Evolutionary conservation across 2,113 vertebrate genomes (phyloP).

Genomic region (Bubo scandiacus): DNA sequence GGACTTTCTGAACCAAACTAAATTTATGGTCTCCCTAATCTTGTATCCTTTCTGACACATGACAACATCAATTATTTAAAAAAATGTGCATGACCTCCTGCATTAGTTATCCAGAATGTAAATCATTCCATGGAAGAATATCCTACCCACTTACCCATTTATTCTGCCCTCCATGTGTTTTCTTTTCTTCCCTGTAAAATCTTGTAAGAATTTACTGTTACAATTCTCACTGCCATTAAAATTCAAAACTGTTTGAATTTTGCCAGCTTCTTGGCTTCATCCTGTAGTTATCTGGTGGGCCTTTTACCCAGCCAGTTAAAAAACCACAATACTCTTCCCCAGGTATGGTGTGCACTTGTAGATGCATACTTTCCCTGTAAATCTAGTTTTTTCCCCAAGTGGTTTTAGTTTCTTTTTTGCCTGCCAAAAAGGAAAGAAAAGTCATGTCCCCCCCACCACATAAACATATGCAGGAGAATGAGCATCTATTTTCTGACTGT

Average conservation of each 20-base stretch:
- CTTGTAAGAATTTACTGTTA: neutral
- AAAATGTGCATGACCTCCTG: neutral
- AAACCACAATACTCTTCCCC: neutral
- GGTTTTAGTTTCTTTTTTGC: neutral
- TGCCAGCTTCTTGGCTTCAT: neutral
- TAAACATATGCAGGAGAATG: conserved; percentile 22
- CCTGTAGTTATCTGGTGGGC: neutral
- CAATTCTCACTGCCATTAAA: neutral
- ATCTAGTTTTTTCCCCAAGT: neutral
- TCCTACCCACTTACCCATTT: neutral
- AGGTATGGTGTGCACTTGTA: neutral
- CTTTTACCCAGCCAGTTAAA: neutral
- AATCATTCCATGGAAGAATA: neutral
- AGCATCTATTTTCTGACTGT: neutral
- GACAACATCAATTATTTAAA: neutral
- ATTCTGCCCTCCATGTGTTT: neutral
- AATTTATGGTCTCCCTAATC: neutral
- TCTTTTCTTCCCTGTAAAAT: neutral
- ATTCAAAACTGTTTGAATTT: neutral
- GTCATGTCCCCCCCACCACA: neutral
- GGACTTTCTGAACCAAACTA: neutral
- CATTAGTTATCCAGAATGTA: neutral
- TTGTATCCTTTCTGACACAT: neutral
- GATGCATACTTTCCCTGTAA: neutral
- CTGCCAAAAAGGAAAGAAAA: neutral